These are phyloP conservation scores for Caenorhabditis zanzibari DNA, from an alignment of 2,888 invertebrate species.

Conservation along the genomic window DNA sequence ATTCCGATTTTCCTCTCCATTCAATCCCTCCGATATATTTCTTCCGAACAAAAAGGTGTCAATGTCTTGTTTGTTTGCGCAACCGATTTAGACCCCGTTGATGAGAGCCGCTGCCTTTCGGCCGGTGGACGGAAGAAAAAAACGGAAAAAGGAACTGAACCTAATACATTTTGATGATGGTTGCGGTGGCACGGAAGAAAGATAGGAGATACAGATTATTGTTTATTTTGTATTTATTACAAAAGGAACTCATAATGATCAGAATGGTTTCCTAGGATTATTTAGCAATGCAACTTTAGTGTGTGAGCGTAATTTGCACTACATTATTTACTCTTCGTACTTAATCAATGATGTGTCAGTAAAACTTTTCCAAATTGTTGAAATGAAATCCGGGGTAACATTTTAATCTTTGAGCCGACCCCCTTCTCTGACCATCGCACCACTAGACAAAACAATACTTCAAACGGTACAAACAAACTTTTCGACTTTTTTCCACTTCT, in stretches of 20 bases:
- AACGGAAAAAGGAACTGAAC: slow-evolving; percentile 52
- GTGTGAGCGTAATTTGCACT: no score
- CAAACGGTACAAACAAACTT: slow-evolving; percentile 26
- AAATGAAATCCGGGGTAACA: neutral
- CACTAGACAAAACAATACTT: slow-evolving; percentile 1
- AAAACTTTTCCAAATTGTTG: neutral
- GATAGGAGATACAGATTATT: neutral
- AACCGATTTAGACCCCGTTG: slow-evolving; percentile 44
- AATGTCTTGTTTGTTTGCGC: slow-evolving; percentile 48
- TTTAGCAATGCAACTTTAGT: no score
- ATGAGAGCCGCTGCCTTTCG: slow-evolving; percentile 20
- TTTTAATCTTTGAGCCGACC: slow-evolving; percentile 23
- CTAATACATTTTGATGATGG: slow-evolving; percentile 34
- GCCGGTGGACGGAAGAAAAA: slow-evolving; percentile 1
- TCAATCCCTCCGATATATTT: slow-evolving; percentile 26
- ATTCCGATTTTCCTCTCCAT: neutral
- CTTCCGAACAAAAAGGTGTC: slow-evolving; percentile 37
- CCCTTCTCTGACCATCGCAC: slow-evolving; percentile 2
- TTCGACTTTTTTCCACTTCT: neutral
- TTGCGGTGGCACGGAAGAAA: slow-evolving; percentile 2
- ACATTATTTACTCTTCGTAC: no score
- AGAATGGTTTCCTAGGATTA: neutral
- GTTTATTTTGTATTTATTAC: neutral
- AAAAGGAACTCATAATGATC: no score
- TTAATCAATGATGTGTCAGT: no score